Evolutionary conservation across 2,797 vertebrate species (phyloP), one percentile per base, ranked within the genome.

Genomic region (Sebastes aleutianus): DNA sequence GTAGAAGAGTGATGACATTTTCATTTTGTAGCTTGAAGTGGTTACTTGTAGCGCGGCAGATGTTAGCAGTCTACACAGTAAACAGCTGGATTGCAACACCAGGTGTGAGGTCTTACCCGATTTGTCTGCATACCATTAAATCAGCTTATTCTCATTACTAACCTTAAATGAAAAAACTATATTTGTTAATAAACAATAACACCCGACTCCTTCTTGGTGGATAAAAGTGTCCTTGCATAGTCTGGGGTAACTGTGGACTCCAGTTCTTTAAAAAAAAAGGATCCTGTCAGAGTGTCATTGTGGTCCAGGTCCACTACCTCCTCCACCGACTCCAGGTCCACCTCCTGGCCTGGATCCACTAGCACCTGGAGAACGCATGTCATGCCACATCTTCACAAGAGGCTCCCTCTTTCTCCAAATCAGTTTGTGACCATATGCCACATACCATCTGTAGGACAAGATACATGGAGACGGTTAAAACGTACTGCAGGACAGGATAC

Each of bases 331-430:
- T 1, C 81, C 73, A 6, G 89, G 76, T 3, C 89, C 82, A 1
- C 89, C 80, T 53, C 83, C 86, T 57, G 92, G 78, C 13, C 77
- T 78, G 66, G 89, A 80, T 72, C 91, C 89, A 26, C 92, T 92
- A 7, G 90, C 74, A 26, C 84, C 93, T 61, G 93, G 90, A 81
- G 95, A 97, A 75, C 97, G 96, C 71, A 97, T 85, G 89, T 96
- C 93, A 67, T 98, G 97, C 97, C 97, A 98, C 18, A 97, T 88
- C 92, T 97, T 98, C 87, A 98, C 96, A 26, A 98, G 88, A 2
- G 96, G 96, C 74, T 98, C 96, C 90, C 97, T 96, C 88, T 96
- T 98, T 87, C 96, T 97, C 97, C 97, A 98, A 27, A 98, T 97
- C 74, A 97, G 93, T 79, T 97, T 96, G 74, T 98, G 94, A 65